A percentile compares a stretch with the other conserved stretches of the same genome.
Evolutionary conservation across 2,797 vertebrate genomes (phyloP).

Genomic region (Emys orbicularis): DNA sequence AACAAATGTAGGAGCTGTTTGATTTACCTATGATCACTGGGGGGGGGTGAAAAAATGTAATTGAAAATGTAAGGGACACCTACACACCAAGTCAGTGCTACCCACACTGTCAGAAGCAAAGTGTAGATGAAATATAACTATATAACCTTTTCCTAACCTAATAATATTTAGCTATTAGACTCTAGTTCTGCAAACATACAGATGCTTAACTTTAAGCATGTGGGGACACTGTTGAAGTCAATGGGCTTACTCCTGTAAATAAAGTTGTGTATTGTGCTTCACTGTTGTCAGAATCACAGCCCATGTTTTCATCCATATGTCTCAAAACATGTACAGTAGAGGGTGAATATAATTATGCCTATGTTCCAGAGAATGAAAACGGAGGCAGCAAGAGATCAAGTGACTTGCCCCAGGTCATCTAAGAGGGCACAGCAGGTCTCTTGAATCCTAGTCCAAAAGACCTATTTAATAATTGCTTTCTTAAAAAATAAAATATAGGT

Average conservation of each 20-base stretch:
- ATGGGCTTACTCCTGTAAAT: not conserved
- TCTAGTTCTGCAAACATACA: not conserved
- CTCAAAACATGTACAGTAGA: not conserved
- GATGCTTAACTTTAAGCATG: not conserved
- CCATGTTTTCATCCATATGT: not conserved
- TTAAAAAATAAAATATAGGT: not conserved
- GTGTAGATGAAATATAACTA: constrained; percentile 21
- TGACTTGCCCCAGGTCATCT: constrained; percentile 43
- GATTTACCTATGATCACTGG: constrained; percentile 74
- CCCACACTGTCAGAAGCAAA: constrained; percentile 50
- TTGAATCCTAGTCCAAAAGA: not conserved
- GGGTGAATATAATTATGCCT: not conserved
- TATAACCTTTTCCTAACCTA: constrained; percentile 16
- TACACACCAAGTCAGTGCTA: constrained; percentile 52
- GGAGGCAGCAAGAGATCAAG: constrained; percentile 23
- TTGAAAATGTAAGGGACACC: constrained; percentile 66
- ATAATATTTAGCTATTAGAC: not conserved
- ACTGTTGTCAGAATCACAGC: not conserved
- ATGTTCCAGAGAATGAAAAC: not conserved
- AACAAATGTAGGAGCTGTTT: constrained; percentile 60
- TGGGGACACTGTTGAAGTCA: rapidly evolving
- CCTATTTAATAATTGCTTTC: not conserved
- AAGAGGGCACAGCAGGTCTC: not conserved
- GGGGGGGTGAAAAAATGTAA: constrained; percentile 37
- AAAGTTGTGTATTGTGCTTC: not conserved